Conservation (phyloP, 2,113 vertebrate species). For the Cyanistes caeruleus region DNA sequence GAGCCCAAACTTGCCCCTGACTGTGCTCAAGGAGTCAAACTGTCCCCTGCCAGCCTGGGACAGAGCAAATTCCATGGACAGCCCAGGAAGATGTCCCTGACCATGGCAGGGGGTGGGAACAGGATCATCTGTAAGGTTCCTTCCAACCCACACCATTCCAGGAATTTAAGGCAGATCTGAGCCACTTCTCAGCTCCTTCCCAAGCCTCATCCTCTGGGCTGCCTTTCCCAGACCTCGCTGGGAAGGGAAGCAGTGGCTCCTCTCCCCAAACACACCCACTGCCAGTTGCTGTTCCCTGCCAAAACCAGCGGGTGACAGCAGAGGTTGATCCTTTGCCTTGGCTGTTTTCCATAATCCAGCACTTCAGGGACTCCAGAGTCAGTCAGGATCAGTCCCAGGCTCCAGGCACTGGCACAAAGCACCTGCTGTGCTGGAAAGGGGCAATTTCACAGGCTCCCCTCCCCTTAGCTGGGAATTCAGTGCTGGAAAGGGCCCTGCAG, state of each 20-base stretch:
- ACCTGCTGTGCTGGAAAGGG: background rate
- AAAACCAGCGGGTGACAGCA: rapidly evolving
- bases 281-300: background rate
- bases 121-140: no score
- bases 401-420: background rate
- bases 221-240: background rate
- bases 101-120: background rate
- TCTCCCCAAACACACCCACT: background rate
- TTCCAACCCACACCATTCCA: background rate
- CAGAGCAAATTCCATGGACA: background rate
- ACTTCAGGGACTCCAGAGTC: background rate
- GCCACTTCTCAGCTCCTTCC: background rate
- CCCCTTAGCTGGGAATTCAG: background rate
- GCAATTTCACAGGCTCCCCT: background rate
- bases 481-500: background rate
- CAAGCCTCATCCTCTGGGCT: background rate
- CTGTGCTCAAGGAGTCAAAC: background rate
- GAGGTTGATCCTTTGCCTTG: background rate
- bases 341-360: background rate
- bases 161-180: background rate
- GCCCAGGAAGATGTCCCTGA: background rate
- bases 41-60: background rate
- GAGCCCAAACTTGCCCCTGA: background rate
- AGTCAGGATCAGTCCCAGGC: background rate
- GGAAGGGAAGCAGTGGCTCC: background rate